Conservation (phyloP, 2,888 invertebrate species). For the Orchesella flavescens region DNA sequence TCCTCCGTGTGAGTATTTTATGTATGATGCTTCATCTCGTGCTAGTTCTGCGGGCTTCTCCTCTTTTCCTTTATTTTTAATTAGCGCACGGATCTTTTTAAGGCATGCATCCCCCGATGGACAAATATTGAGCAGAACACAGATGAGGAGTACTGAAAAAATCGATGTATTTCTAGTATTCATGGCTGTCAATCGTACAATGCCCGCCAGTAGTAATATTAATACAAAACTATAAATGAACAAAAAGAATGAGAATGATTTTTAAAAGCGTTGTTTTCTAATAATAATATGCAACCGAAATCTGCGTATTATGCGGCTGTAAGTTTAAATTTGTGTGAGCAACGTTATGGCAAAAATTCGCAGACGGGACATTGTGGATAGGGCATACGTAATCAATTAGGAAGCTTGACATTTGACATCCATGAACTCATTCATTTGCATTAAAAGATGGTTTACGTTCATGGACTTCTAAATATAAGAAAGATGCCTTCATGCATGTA, state of each 20-base stretch:
- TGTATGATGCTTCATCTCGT: slow-evolving; percentile 26
- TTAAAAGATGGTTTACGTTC: not conserved
- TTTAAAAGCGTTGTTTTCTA: too few relatives aligned
- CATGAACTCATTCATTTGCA: slow-evolving; percentile 46
- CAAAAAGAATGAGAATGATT: too few relatives aligned
- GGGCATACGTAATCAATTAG: slow-evolving; percentile 46
- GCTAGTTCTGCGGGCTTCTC: slow-evolving; percentile 46
- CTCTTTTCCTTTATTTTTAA: slow-evolving; percentile 42
- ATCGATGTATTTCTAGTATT: slow-evolving; percentile 29
- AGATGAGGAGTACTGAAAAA: slow-evolving; percentile 23
- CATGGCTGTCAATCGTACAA: slow-evolving; percentile 25
- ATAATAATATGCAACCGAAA: not conserved
- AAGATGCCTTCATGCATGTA: too few relatives aligned
- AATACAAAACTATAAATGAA: not conserved
- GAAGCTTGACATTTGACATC: slow-evolving; percentile 59
- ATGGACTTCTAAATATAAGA: not conserved
- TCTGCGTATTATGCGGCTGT: not conserved
- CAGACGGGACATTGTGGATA: slow-evolving; percentile 9
- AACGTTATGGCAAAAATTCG: not conserved
- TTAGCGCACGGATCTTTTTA: slow-evolving; percentile 30
- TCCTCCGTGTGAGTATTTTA: slow-evolving; percentile 31
- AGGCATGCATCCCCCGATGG: slow-evolving; percentile 19
- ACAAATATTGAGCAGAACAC: slow-evolving; percentile 18
- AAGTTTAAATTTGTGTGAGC: not conserved
- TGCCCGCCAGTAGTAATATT: slow-evolving; percentile 8